Evolutionary conservation across 2,888 invertebrate species (phyloP), one percentile per base, ranked within the genome.

Genomic region (Biston stratarius): DNA sequence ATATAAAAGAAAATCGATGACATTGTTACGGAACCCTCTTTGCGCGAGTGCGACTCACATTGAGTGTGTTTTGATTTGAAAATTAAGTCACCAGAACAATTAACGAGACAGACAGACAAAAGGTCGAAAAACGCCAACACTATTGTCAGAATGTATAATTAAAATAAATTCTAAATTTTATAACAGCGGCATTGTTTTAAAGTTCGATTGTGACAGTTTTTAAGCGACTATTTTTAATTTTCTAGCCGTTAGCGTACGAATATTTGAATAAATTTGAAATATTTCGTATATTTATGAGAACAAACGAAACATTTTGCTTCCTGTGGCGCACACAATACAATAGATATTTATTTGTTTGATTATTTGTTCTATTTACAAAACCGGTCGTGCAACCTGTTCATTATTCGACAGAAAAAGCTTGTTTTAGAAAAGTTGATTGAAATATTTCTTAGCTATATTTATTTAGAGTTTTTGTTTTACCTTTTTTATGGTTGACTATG

Each of bases 101-200:
- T 55, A 64, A 64, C 42, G 52, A 55, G 40, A 48, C 49, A 64
- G 60, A 42, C 65, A 52, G 65, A 51, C 61, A 36, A 73, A 76
- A 79, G 74, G 75, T 76, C 70, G 74, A 71, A 69, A 57, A 60
- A 58, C 71, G 70, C 69, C 68, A 73, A 69, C 65, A 72, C 70
- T 72, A 75, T 72, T 49, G 58, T 52, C 14, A 49, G 64, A 62
- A 59, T 64, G 55, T 61, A 62, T 66, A 57, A 64, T 57, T 73
- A 60, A 36, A 69, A 64, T 79, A 78, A 81, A 80, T 76, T 79
- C 36, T 34, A 9, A 0, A 75, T 61, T 76, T 81, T 77, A 77
- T 71, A 55, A 67, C 63, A 67, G 70, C 70, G 71, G 70, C 64
- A 72, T 64, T 70, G 71, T 78, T 74, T 65, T 66, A 67, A 60